Evolutionary conservation across 2,888 invertebrate genomes (phyloP), one percentile per base, ranked within the genome.

Genomic region (Carpatolechia fugitivella): DNA sequence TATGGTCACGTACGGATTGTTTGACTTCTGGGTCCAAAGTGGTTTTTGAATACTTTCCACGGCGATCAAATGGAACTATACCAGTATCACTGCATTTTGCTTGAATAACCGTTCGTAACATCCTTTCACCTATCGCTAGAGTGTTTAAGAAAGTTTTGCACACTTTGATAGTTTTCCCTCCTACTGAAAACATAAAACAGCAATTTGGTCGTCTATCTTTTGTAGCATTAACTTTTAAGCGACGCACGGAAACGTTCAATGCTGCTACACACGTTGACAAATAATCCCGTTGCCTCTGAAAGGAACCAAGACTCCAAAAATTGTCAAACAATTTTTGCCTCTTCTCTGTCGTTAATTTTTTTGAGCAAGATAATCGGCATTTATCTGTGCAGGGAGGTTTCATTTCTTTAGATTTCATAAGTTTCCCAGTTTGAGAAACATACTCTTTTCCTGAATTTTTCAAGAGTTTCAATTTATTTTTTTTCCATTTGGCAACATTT

Each of bases 221-320:
- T 31, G 11, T 8, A 3, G 48, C 48, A 48, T 48, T 48, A 6
- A n/a, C 31, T n/a, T 48, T 40, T 56, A 63, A 56, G 35, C 57
- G 59, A 44, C 36, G 35, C 48, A 52, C 41, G 11, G 60, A 49
- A 51, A 54, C n/a, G 40, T 60, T 36, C 46, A 60, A 59, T 8
- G 57, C 29, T 31, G 56, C 10, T 11, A 11, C 11, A 33, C 33
- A 33, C 2, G 33, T 11, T 33, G 33, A 33, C 10, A 33, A 33
- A 33, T 11, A 33, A 33, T 33, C 33, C 7, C 33, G 33, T 33
- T 33, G 33, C 10, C 33, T 33, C 11, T 55, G n/a, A 57, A 13
- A n/a, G 58, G 49, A n/a, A 33, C 52, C 48, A 13, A 62, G 24
- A 24, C 48, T 36, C 62, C 62, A 63, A 41, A 13, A 40, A 7